phyloP scores from a whole-genome alignment of 2,113 vertebrate genomes.

The Bungarus multicinctus region DNA sequence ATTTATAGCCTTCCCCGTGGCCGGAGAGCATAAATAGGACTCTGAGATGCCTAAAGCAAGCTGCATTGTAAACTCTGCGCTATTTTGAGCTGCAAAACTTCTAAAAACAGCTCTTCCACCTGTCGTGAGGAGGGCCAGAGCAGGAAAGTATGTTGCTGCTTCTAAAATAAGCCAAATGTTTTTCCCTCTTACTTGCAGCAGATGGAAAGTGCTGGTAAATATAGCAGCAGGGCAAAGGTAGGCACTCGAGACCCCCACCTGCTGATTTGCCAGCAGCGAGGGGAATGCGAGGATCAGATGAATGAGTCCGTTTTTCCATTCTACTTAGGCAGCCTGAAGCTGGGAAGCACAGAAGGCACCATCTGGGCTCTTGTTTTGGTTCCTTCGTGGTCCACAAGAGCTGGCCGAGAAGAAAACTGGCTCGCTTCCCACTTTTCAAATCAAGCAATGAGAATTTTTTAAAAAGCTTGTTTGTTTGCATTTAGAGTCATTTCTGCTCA shows the following conservation, averaged over 20 bases:
- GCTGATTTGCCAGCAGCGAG: neutral
- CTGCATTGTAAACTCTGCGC: slow-evolving; percentile 26
- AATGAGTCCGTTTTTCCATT: slow-evolving; percentile 30
- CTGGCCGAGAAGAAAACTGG: neutral
- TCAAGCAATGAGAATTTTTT: too few relatives aligned
- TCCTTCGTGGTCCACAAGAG: neutral
- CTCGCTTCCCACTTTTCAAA: neutral
- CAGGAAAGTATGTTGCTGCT: slow-evolving; percentile 62
- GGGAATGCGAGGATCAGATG: neutral
- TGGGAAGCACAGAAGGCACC: neutral
- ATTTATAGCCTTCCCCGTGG: neutral
- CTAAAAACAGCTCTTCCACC: slow-evolving; percentile 68
- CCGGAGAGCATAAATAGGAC: neutral
- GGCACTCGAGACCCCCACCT: neutral
- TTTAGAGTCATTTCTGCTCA: neutral
- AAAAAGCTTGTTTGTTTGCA: neutral
- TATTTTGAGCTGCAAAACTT: slow-evolving; percentile 48
- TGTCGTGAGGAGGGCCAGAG: slow-evolving; percentile 43
- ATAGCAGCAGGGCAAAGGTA: slow-evolving; percentile 29
- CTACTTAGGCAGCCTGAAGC: neutral
- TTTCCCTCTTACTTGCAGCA: slow-evolving; percentile 43
- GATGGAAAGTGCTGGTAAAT: slow-evolving; percentile 73
- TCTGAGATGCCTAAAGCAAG: slow-evolving; percentile 36
- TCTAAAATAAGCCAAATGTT: slow-evolving; percentile 68
- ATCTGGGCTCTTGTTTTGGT: neutral